phyloP scores from a whole-genome alignment of 2,113 vertebrate genomes.

The Lucifuga dentata region DNA sequence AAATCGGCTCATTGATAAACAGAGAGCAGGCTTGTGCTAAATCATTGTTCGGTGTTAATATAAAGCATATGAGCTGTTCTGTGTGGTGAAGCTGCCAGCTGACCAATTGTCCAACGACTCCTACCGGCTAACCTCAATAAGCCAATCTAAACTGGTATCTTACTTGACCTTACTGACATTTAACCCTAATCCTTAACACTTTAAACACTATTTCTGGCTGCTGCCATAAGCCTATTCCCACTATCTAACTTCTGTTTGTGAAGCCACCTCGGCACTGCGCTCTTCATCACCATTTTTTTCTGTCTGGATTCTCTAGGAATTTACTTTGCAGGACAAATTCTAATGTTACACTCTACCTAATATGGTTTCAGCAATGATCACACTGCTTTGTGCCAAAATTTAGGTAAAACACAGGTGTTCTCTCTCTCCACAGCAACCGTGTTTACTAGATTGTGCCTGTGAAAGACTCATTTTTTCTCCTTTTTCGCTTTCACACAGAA shows the following conservation, averaged over 20 bases:
- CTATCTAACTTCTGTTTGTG: slow-evolving; percentile 48
- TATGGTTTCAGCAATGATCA: slow-evolving; percentile 51
- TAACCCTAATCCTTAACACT: slow-evolving; percentile 78
- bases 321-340: slow-evolving; percentile 60
- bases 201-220: slow-evolving; percentile 76
- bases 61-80: not conserved
- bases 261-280: slow-evolving; percentile 50
- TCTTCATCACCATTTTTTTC: slow-evolving; percentile 33
- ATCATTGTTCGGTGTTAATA: not conserved
- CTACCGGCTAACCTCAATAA: slow-evolving; percentile 52
- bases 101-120: slow-evolving; percentile 31
- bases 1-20: not conserved
- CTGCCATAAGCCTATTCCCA: slow-evolving; percentile 67
- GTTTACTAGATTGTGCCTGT: slow-evolving; percentile 77
- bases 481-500: slow-evolving; percentile 66
- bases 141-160: slow-evolving; percentile 72
- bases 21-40: not conserved
- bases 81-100: slow-evolving; percentile 7
- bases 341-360: slow-evolving; percentile 61
- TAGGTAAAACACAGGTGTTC: slow-evolving; percentile 81
- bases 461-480: slow-evolving; percentile 70
- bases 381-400: slow-evolving; percentile 44
- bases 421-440: slow-evolving; percentile 57
- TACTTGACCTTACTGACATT: slow-evolving; percentile 76
- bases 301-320: slow-evolving; percentile 43